phyloP scores from a whole-genome alignment of 2,797 vertebrate species.

The Erpetoichthys calabaricus region DNA sequence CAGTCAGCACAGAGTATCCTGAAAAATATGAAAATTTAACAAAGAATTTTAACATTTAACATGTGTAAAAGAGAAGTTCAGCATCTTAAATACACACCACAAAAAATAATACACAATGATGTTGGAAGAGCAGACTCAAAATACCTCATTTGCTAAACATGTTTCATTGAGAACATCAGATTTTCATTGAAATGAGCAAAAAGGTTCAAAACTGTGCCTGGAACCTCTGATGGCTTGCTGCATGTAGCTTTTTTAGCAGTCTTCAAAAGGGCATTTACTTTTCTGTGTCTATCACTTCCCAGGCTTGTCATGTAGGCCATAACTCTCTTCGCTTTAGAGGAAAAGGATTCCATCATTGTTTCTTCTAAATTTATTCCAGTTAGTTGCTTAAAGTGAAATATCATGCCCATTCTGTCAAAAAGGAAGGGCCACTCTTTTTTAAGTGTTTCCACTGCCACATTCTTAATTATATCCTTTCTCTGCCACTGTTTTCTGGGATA shows the following conservation, averaged over 20 bases:
- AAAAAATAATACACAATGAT: slow-evolving; percentile 8
- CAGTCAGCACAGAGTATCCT: slow-evolving; percentile 10
- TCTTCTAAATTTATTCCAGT: not conserved
- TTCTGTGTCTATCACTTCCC: not conserved
- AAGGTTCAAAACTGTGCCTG: not conserved
- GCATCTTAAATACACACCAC: slow-evolving; percentile 7
- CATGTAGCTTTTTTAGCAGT: not conserved
- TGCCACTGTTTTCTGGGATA: slow-evolving; percentile 1
- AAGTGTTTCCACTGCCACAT: not conserved
- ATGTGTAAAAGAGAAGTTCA: not conserved
- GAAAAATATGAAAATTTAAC: too few species aligned
- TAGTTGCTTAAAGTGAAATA: slow-evolving; percentile 5
- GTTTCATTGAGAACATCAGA: slow-evolving; percentile 1
- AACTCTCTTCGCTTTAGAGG: slow-evolving; percentile 6
- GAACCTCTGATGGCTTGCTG: not conserved
- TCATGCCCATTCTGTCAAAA: not conserved
- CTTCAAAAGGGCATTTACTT: not conserved
- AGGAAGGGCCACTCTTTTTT: too few species aligned
- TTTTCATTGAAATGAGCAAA: too few species aligned
- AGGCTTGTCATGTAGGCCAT: slow-evolving; percentile 5
- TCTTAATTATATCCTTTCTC: not conserved
- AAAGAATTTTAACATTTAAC: too few species aligned
- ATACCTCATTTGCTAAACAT: too few species aligned
- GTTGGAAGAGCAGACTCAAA: slow-evolving; percentile 1
- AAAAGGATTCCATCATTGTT: not conserved